phyloP scores from a whole-genome alignment of 2,888 invertebrate species.

The Nomada hirtipes region DNA sequence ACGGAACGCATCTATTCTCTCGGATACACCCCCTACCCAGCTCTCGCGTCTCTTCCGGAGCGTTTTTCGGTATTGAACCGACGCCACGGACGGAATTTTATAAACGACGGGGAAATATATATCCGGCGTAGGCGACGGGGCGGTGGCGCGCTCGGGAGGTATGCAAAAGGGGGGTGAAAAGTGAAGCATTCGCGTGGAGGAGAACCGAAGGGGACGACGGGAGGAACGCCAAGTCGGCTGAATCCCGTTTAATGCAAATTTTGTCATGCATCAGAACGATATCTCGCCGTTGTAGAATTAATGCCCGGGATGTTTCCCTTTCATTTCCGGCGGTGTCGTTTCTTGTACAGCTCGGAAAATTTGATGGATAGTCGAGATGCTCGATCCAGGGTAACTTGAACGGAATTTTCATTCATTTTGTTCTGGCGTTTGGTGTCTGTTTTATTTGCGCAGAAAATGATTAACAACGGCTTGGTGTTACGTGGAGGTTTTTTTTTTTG shows the following conservation, averaged over 20 bases:
- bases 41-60: neutral
- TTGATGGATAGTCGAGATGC: slow-evolving; percentile 62
- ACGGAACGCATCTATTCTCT: slow-evolving; percentile 4
- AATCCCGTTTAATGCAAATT: slow-evolving; percentile 72
- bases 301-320: slow-evolving; percentile 73
- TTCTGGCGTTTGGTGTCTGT: no score
- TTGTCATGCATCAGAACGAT: slow-evolving; percentile 63
- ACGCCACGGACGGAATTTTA: slow-evolving; percentile 48
- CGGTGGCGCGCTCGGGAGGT: slow-evolving; percentile 18
- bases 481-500: no score
- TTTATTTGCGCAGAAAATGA: no score
- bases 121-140: slow-evolving; percentile 20
- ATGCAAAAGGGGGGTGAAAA: slow-evolving; percentile 49
- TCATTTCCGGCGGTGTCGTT: slow-evolving; percentile 70
- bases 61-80: slow-evolving; percentile 49
- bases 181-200: slow-evolving; percentile 45
- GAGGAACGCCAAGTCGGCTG: slow-evolving; percentile 58
- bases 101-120: slow-evolving; percentile 46
- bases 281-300: slow-evolving; percentile 70
- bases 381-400: neutral
- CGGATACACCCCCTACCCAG: neutral
- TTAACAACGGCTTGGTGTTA: no score
- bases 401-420: neutral
- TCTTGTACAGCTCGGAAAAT: slow-evolving; percentile 51
- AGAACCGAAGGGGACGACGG: slow-evolving; percentile 13